phyloP scores from a whole-genome alignment of 2,113 vertebrate species.

The Cebus imitator region DNA sequence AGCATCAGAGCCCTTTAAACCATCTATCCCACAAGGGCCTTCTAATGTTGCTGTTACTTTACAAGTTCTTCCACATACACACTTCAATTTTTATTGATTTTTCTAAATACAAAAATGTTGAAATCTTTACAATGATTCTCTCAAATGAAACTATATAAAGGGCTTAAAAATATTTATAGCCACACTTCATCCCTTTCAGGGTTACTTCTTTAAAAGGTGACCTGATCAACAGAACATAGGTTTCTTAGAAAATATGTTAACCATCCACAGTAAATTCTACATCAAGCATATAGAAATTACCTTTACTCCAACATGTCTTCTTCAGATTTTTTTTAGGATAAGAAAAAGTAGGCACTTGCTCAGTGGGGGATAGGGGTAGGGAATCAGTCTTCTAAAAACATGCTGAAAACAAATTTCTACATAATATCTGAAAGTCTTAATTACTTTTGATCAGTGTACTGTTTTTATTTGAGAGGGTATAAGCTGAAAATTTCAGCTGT shows the following conservation, averaged over 20 bases:
- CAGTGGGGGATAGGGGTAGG: neutral
- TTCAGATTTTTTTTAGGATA: slow-evolving; percentile 10
- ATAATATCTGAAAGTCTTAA: slow-evolving; percentile 13
- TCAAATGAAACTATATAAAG: slow-evolving; percentile 13
- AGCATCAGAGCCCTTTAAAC: neutral
- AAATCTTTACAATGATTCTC: neutral
- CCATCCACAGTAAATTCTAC: neutral
- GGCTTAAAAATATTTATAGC: neutral
- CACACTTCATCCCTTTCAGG: neutral
- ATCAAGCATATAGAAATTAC: slow-evolving; percentile 14
- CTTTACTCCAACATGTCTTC: slow-evolving; percentile 14
- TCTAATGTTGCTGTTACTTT: neutral
- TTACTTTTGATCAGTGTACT: slow-evolving; percentile 1
- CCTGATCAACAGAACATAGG: slow-evolving; percentile 18
- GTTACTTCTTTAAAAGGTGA: neutral
- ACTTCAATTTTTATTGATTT: slow-evolving; percentile 11
- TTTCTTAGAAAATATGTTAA: slow-evolving; percentile 39
- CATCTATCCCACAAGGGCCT: neutral
- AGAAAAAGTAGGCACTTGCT: slow-evolving; percentile 42
- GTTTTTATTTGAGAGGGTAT: neutral
- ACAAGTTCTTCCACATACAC: neutral
- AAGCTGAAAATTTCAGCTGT: neutral
- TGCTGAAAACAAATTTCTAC: slow-evolving; percentile 33
- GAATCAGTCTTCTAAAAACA: neutral
- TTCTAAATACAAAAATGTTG: slow-evolving; percentile 59